Evolutionary conservation across 2,888 invertebrate species (phyloP), one percentile per base, ranked within the genome.

Genomic region (Sympetrum striolatum): DNA sequence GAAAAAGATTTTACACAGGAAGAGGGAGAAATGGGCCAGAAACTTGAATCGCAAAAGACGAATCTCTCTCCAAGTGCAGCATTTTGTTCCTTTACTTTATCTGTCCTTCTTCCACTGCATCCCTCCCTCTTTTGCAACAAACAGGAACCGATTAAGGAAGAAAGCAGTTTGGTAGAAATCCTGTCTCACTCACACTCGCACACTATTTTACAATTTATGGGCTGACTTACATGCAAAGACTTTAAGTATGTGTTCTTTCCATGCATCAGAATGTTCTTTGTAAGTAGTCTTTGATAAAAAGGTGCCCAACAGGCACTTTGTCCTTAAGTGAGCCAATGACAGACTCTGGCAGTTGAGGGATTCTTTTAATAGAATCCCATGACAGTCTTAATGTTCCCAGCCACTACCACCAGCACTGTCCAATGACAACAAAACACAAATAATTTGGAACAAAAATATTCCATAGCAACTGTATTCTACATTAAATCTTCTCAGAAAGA

Each of bases 101-200:
- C 86, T 86, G 22, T 31, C 60, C 86, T 60, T 22, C 35, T 58
- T 4, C 22, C 3, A n/a, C 53, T 5, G 18, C 35, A 48, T 60
- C 82, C 22, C 12, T 31, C 58, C 82, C 81, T 25, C 25, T 48
- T 15, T 18, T 12, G 39, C 31, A 81, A 81, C 25, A 14, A 81
- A 64, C 60, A 86, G 86, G 86, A 86, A 86, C 86, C 86, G 64
- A 86, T 58, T 86, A 86, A 86, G 86, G 86, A 86, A 86, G 86
- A 86, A 86, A 86, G 86, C 86, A 86, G 60, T 86, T 37, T 64
- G 86, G 86, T 86, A 86, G 60, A 60, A 86, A 86, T 39, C 81
- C 64, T 86, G 37, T 86, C 25, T 37, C 53, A 31, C 58, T 31
- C 82, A 58, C 31, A 82, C 53, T 58, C 82, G n/a, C n/a, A 82